phyloP scores from a whole-genome alignment of 2,888 invertebrate species.

The Hetaerina titia region DNA sequence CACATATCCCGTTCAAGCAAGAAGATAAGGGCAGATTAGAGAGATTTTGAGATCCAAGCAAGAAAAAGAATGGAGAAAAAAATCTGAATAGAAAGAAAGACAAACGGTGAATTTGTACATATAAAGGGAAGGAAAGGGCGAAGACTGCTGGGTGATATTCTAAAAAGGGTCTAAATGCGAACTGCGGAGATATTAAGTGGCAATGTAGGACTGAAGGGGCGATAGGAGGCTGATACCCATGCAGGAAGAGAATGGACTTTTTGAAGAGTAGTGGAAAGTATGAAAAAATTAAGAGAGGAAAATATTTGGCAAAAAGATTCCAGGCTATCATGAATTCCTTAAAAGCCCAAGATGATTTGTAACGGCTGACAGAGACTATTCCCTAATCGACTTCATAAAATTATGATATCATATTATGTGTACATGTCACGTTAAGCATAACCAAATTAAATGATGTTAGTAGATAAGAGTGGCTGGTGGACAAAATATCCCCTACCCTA shows the following conservation, averaged over 20 bases:
- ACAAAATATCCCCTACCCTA: too few species aligned
- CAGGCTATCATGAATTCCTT: too few species aligned
- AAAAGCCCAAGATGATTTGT: too few species aligned
- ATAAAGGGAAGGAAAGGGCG: neutral
- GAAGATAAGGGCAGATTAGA: neutral
- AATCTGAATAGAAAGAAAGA: neutral
- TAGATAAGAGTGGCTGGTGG: too few species aligned
- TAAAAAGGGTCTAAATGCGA: neutral
- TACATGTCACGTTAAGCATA: too few species aligned
- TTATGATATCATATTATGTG: too few species aligned
- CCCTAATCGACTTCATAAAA: too few species aligned
- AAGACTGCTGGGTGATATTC: neutral
- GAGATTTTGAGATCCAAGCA: too few species aligned
- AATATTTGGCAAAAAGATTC: too few species aligned
- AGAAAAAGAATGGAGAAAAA: neutral
- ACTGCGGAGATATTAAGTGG: neutral
- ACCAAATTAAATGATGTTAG: too few species aligned
- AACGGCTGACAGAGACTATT: too few species aligned
- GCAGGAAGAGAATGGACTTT: neutral
- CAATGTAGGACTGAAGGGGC: neutral
- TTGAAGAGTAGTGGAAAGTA: neutral
- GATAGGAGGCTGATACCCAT: neutral
- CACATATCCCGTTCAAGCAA: neutral
- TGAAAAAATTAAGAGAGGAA: too few species aligned
- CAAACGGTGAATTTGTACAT: neutral